Evolutionary conservation across 2,113 vertebrate genomes (phyloP).

Genomic region (Desmodus rotundus): DNA sequence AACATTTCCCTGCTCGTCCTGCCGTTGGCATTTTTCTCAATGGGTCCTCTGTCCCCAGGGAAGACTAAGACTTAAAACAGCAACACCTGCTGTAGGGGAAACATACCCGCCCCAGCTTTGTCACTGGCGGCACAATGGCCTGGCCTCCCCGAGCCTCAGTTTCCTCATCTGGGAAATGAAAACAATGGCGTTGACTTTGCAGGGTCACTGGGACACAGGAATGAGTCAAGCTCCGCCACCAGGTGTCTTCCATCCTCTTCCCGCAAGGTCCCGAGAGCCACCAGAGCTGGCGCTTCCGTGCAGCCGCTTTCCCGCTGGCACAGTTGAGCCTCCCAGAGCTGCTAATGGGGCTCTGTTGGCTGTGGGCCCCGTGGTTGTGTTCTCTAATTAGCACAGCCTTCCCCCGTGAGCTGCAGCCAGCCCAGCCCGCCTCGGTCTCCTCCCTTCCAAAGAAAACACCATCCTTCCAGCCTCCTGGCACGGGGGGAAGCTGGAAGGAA

Average conservation of each 20-base stretch:
- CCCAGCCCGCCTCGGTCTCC: background rate
- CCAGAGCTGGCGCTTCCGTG: background rate
- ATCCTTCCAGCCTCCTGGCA: background rate
- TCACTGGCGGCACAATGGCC: accelerated
- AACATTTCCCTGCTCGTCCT: background rate
- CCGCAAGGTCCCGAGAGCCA: accelerated
- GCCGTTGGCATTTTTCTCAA: background rate
- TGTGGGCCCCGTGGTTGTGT: background rate
- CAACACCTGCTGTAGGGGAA: background rate
- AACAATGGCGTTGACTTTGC: background rate
- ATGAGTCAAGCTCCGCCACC: background rate
- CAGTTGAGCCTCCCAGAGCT: background rate
- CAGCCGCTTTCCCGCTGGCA: background rate
- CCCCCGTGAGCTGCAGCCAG: background rate
- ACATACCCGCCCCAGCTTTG: background rate
- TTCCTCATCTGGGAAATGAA: background rate
- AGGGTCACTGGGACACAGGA: accelerated
- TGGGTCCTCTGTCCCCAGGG: background rate
- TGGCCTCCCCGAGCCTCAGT: background rate
- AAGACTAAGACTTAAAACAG: too few species aligned
- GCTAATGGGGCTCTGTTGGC: background rate
- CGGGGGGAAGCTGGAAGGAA: background rate
- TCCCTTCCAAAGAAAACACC: background rate
- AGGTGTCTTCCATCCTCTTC: background rate
- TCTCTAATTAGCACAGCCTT: background rate